Evolutionary conservation across 2,888 invertebrate species (phyloP).

Genomic region (Caenorhabditis doughertyi): DNA sequence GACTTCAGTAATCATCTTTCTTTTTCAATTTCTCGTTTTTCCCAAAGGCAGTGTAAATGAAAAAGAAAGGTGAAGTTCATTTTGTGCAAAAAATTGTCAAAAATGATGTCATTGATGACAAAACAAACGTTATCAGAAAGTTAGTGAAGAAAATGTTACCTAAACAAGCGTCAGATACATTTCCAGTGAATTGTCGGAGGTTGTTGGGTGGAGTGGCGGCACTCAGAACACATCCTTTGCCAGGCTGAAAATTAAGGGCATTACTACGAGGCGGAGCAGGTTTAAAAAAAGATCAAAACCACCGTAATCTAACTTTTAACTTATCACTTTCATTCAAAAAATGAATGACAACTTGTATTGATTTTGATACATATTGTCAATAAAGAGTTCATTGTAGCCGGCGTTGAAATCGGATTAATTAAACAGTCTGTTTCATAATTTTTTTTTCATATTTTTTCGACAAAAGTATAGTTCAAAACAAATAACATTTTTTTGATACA

Average conservation of each 20-base stretch:
- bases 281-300: too few relatives aligned
- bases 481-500: too few relatives aligned
- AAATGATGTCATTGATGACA: slow-evolving; percentile 51
- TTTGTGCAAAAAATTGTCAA: slow-evolving; percentile 12
- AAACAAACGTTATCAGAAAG: slow-evolving; percentile 12
- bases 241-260: slow-evolving; percentile 25
- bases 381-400: too few relatives aligned
- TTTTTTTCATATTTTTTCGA: too few relatives aligned
- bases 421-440: too few relatives aligned
- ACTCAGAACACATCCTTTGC: slow-evolving; percentile 30
- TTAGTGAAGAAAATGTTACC: slow-evolving; percentile 38
- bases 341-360: too few relatives aligned
- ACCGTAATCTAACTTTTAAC: too few relatives aligned
- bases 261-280: too few relatives aligned
- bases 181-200: slow-evolving; percentile 29
- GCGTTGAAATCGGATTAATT: too few relatives aligned
- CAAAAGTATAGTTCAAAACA: too few relatives aligned
- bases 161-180: slow-evolving; percentile 47
- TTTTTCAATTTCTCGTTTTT: slow-evolving; percentile 8
- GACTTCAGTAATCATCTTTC: slow-evolving; percentile 16
- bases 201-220: neutral
- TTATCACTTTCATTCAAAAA: too few relatives aligned
- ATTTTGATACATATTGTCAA: too few relatives aligned
- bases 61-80: slow-evolving; percentile 12
- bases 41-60: neutral